Base-by-base conservation (phyloP, 2,888 invertebrate species). In the Serripes groenlandicus region DNA sequence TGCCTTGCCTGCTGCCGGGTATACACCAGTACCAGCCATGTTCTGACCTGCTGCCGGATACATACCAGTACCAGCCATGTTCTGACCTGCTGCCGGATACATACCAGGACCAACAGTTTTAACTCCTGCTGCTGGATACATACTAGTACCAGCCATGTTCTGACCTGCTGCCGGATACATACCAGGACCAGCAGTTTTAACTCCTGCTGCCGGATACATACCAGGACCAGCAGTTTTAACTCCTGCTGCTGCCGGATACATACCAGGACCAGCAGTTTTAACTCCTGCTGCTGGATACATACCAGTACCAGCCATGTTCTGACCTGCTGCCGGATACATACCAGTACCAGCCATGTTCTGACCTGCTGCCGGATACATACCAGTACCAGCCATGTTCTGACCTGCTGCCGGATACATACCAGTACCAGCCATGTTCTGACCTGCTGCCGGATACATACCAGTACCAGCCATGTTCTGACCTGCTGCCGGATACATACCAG, bases 221-320 rank as follows among this genome's bases (percentile, higher is more conserved):
- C n/a, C n/a, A n/a, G n/a, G n/a, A n/a, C n/a, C n/a, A n/a, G n/a
- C n/a, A n/a, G n/a, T n/a, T n/a, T n/a, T n/a, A n/a, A n/a, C n/a
- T n/a, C n/a, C n/a, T n/a, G n/a, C n/a, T n/a, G n/a, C n/a, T n/a
- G n/a, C n/a, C n/a, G n/a, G n/a, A n/a, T n/a, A n/a, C n/a, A n/a
- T n/a, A n/a, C n/a, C n/a, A n/a, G n/a, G n/a, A n/a, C n/a, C n/a
- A n/a, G n/a, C n/a, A n/a, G n/a, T n/a, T n/a, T n/a, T n/a, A n/a
- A n/a, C n/a, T n/a, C n/a, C n/a, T n/a, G n/a, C 58, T 11, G n/a
- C 26, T 15, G 58, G 58, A 23, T 28, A 28, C 4, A 28, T 26
- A 26, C 56, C 71, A 7, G 58, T 56, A n/a, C 70, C 70, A n/a
- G n/a, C n/a, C n/a, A n/a, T n/a, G n/a, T n/a, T n/a, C 21, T 49